Conservation (phyloP, 2,888 invertebrate genomes). For the Diadegma fenestrale region DNA sequence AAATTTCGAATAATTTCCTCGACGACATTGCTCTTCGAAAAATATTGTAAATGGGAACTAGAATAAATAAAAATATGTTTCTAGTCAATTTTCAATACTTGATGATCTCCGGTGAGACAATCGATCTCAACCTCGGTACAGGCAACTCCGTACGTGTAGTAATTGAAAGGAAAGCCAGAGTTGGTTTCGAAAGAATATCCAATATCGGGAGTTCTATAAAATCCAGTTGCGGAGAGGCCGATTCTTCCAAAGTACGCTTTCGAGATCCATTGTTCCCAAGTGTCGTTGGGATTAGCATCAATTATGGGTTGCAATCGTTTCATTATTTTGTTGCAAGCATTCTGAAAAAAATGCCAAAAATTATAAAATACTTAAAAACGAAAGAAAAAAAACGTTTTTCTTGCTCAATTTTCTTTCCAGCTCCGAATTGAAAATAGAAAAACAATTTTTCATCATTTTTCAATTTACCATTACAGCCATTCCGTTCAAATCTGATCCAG, state of each 20-base stretch:
- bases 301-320: conserved; percentile 91
- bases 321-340: conserved; percentile 92
- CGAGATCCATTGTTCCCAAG: conserved; percentile 94
- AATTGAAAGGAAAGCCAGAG: conserved; percentile 91
- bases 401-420: neutral
- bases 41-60: neutral
- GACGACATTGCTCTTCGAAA: neutral
- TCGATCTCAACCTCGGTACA: conserved; percentile 97
- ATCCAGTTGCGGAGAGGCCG: conserved; percentile 93
- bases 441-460: neutral
- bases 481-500: conserved; percentile 95
- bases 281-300: conserved; percentile 90
- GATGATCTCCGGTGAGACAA: conserved; percentile 97
- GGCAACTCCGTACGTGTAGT: conserved; percentile 94
- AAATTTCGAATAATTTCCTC: too few species aligned
- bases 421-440: neutral
- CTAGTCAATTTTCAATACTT: conserved; percentile 83
- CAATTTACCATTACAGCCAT: conserved; percentile 91
- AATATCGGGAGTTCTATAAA: conserved; percentile 91
- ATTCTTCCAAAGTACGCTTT: conserved; percentile 92
- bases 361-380: neutral
- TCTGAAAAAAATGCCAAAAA: conserved; percentile 81
- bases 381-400: neutral
- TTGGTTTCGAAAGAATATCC: conserved; percentile 90
- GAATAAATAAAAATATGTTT: neutral